phyloP scores from a whole-genome alignment of 2,797 vertebrate genomes.

The Epinephelus malabaricus region DNA sequence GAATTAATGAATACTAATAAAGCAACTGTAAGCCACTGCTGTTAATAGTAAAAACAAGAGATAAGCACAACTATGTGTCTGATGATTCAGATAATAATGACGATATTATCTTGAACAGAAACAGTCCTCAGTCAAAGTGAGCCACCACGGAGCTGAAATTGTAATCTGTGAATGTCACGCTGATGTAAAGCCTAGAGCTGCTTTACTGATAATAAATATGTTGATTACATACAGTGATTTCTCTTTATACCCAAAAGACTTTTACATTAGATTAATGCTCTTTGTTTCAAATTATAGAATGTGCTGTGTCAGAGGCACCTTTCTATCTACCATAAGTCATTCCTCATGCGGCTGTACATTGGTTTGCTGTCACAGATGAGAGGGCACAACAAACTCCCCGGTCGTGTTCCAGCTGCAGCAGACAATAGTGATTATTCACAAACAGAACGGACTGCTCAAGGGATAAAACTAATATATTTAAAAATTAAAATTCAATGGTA shows the following conservation, averaged over 20 bases:
- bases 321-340: slow-evolving; percentile 49
- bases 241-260: slow-evolving; percentile 12
- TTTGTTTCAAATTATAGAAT: slow-evolving; percentile 54
- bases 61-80: not conserved
- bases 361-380: slow-evolving; percentile 61
- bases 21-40: too few relatives aligned
- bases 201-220: slow-evolving; percentile 35
- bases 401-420: slow-evolving; percentile 35
- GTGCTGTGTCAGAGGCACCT: slow-evolving; percentile 59
- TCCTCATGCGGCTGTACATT: slow-evolving; percentile 40
- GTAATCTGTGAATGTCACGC: slow-evolving; percentile 1
- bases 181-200: slow-evolving; percentile 33
- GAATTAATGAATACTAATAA: too few relatives aligned
- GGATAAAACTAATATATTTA: slow-evolving; percentile 58
- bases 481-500: slow-evolving; percentile 66
- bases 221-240: slow-evolving; percentile 17
- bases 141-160: slow-evolving; percentile 10
- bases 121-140: not conserved
- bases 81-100: not conserved
- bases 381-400: slow-evolving; percentile 53
- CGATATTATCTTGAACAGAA: slow-evolving; percentile 13
- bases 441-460: slow-evolving; percentile 49
- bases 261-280: slow-evolving; percentile 29
- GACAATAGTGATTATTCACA: slow-evolving; percentile 59
- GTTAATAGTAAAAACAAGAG: not conserved